Evolutionary conservation across 2,113 vertebrate genomes (phyloP).

Genomic region (Eptatretus burgeri): DNA sequence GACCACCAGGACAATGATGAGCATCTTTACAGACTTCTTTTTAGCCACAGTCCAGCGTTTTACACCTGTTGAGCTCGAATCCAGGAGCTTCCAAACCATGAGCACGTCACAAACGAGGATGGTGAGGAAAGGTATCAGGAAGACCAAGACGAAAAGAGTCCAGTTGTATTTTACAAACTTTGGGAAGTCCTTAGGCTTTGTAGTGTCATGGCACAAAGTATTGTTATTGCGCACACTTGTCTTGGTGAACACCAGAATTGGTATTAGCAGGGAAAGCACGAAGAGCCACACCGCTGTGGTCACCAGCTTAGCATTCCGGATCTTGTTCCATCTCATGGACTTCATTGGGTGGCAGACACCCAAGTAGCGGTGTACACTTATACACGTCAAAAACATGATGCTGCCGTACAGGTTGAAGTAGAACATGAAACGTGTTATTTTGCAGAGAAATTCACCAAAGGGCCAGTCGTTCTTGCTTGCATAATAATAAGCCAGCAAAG

Average conservation of each 20-base stretch:
- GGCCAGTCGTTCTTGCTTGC: conserved; percentile 60
- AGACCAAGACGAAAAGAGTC: conserved; percentile 38
- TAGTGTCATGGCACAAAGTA: conserved; percentile 55
- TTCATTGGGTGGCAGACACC: conserved; percentile 48
- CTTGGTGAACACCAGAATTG: conserved; percentile 55
- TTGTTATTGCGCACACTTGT: conserved; percentile 15
- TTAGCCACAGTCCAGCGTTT: conserved; percentile 25
- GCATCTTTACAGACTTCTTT: conserved; percentile 73
- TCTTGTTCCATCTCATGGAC: conserved; percentile 39
- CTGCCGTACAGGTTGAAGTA: conserved; percentile 79
- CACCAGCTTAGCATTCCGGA: conserved; percentile 29
- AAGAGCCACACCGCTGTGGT: conserved; percentile 27
- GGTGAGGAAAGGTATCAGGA: conserved; percentile 38
- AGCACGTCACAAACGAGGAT: conserved; percentile 53
- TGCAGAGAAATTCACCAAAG: conserved; percentile 45
- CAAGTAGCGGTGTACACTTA: conserved; percentile 62
- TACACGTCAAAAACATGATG: conserved; percentile 75
- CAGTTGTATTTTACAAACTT: conserved; percentile 57
- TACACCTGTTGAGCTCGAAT: conserved; percentile 16
- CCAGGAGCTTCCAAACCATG: conserved; percentile 40
- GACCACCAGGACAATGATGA: conserved; percentile 40
- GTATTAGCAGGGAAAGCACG: conserved; percentile 37
- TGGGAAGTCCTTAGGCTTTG: conserved; percentile 37
- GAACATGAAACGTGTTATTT: conserved; percentile 70
- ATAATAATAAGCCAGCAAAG: conserved; percentile 68